A percentile compares a stretch with the other conserved stretches of the same genome.
These are phyloP conservation scores for Bagarius yarrelli DNA, from an alignment of 2,113 vertebrate species.

Conservation along the genomic window DNA sequence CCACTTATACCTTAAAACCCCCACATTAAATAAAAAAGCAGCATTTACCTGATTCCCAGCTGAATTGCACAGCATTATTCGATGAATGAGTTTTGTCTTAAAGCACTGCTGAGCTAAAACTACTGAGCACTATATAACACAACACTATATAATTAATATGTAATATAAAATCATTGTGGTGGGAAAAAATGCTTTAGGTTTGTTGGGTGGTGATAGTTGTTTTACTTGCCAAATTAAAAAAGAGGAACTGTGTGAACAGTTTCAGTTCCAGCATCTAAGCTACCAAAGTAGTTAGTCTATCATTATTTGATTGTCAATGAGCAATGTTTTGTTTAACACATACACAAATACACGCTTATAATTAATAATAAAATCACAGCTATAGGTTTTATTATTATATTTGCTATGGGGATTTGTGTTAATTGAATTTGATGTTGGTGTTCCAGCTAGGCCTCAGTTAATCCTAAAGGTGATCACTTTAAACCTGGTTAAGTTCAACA, in stretches of 20 bases:
- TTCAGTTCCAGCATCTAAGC: conserved; percentile 14
- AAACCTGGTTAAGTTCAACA: no score
- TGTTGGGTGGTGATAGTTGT: background rate
- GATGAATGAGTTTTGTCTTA: background rate
- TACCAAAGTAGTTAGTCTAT: background rate
- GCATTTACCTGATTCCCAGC: background rate
- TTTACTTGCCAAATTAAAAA: conserved; percentile 9
- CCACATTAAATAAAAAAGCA: background rate
- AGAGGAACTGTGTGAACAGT: background rate
- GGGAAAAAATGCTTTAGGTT: background rate
- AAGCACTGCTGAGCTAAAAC: background rate
- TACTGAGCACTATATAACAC: no score
- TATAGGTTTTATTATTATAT: background rate
- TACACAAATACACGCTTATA: background rate
- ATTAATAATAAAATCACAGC: background rate
- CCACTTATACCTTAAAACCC: background rate
- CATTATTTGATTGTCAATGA: background rate
- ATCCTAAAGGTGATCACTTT: no score
- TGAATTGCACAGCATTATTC: background rate
- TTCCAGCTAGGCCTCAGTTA: no score
- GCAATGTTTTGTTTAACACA: background rate
- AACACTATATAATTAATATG: no score
- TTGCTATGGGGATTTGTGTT: no score
- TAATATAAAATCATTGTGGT: background rate
- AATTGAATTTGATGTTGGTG: no score